Base-by-base conservation (phyloP, 2,113 vertebrate species). In the Paedocypris sp. region DNA sequence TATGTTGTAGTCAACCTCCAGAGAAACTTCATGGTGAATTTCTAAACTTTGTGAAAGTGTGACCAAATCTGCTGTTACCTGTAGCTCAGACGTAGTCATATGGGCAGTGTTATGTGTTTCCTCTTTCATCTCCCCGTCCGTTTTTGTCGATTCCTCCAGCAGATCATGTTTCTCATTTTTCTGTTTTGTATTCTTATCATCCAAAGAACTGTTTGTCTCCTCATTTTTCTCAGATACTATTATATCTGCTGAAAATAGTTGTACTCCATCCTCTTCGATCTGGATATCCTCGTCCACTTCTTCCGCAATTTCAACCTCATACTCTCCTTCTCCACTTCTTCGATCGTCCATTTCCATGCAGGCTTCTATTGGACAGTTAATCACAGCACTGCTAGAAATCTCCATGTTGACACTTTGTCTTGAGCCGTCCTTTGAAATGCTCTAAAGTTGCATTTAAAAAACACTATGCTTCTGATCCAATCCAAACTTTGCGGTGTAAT, bases 231-330 rank as follows among this genome's bases (percentile, higher is more conserved):
- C 13, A 62, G 36, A 18, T 5, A 29, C 4, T 4, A 38, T 45
- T 4, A 45, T 18, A 1, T 28, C 20, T 32, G 33, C 18, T 11
- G 35, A 38, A 5, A 43, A 16, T 7, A 33, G n/a, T 33, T 56
- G 2, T 7, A 3, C 29, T 35, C 7, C 9, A 20, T 26, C 7
- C 42, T 41, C 29, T 15, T 2, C 20, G 4, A 18, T 61, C 56
- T 70, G 77, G 51, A 69, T 71, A 56, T 81, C 74, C 36, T 84
- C 81, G 4, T 70, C 82, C 18, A 84, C 82, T 57, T 83, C 83
- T 46, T 83, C 81, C 0, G 75, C 83, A 10, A 80, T 56, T 60
- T 83, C 83, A 22, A 81, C 75, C 2, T 80, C 81, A 13, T 75
- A 71, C 11, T 60, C 66, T 22, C 46, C 66, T 6, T 75, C 70